phyloP scores from a whole-genome alignment of 2,888 invertebrate species.

The Machimus atricapillus region DNA sequence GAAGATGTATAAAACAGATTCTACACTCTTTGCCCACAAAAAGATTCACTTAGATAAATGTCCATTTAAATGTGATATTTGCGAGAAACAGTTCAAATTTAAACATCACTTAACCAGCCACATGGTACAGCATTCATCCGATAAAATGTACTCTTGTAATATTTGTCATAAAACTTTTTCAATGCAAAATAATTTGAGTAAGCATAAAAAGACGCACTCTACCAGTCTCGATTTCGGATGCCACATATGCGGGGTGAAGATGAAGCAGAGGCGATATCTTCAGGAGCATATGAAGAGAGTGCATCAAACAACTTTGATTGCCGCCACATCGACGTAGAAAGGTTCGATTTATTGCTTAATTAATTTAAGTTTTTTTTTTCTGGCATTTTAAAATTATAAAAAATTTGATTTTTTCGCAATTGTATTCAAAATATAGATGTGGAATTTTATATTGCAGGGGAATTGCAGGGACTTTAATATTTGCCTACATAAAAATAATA shows the following conservation, averaged over 20 bases:
- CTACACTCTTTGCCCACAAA: slow-evolving; percentile 65
- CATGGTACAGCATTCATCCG: slow-evolving; percentile 61
- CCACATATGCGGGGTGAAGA: slow-evolving; percentile 61
- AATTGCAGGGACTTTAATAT: no score
- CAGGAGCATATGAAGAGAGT: slow-evolving; percentile 63
- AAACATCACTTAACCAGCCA: slow-evolving; percentile 63
- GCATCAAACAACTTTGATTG: slow-evolving; percentile 51
- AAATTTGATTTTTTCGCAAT: neutral
- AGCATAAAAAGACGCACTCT: slow-evolving; percentile 64
- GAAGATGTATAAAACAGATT: slow-evolving; percentile 64
- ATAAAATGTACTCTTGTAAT: slow-evolving; percentile 60
- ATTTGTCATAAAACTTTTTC: slow-evolving; percentile 63
- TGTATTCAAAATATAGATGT: neutral
- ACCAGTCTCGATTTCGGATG: slow-evolving; percentile 61
- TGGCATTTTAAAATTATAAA: neutral
- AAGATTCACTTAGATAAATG: slow-evolving; percentile 63
- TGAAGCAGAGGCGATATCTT: slow-evolving; percentile 66
- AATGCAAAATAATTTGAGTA: slow-evolving; percentile 62
- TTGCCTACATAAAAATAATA: no score
- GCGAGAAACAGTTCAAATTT: slow-evolving; percentile 64
- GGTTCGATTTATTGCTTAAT: neutral
- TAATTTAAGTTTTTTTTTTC: neutral
- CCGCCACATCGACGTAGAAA: neutral
- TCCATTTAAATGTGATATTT: slow-evolving; percentile 63
- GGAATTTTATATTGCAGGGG: no score